Evolutionary conservation across 2,113 vertebrate genomes (phyloP), one percentile per base, ranked within the genome.

Genomic region (Parotia lawesii): DNA sequence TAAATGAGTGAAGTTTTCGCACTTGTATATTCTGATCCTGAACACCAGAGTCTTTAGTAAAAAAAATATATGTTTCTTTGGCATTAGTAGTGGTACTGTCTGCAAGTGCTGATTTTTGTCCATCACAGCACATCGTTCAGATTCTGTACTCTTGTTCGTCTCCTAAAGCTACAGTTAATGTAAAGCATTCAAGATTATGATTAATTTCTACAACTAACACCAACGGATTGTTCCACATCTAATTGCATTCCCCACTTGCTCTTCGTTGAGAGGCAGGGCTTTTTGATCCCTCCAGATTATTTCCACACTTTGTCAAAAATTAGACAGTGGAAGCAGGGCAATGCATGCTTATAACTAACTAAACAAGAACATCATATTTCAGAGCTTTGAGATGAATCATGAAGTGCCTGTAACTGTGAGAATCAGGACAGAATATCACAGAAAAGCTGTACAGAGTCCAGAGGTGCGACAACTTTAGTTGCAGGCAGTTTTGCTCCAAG

Each of bases 261-360:
- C 27, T 65, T 86, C n/a, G 6, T 5, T 38, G 15, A 66, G 37
- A 48, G 5, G 6, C 0, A 1, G 16, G 9, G 2, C 1, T 23
- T 71, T 51, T 33, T 85, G 50, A 29, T 37, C 23, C 20, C 33
- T 33, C 5, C 9, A 73, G 54, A 65, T 70, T 66, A 53, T 53
- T 87, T 81, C 37, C 42, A 61, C 14, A 7, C 2, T 37, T 27
- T 28, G 12, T 51, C n/a, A 70, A 89, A 93, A 65, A 73, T 38
- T 47, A 73, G 11, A 40, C 4, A 6, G 4, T 28, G 6, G 33
- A 67, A 83, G 12, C 3, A 73, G 25, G 9, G 4, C 3, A 65
- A 18, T n/a, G 7, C 7, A 11, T 31, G 6, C 15, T 48, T 48
- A 10, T 27, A 65, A 18, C 4, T 18, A 45, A 33, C 11, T 33